Base-by-base conservation (phyloP, 2,113 vertebrate genomes). In the Paedocypris sp. region DNA sequence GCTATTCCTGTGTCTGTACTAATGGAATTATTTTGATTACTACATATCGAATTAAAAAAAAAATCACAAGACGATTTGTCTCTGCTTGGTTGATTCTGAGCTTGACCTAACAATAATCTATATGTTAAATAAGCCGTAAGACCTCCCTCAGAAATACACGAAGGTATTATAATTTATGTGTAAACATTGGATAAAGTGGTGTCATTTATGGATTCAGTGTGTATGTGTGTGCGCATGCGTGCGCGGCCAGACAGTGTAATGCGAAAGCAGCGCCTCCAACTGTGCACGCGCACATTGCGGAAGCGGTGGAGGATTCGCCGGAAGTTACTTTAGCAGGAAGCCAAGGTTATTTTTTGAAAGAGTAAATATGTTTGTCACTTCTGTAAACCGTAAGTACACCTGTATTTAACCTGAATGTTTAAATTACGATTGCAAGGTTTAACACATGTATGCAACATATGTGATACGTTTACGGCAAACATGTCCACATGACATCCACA, bases 361-460 rank as follows among this genome's bases (percentile, higher is more conserved):
- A 1, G 38, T 61, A n/a, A 70, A 35, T 41, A 86, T 87, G 86
- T 83, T 85, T 63, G 78, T 87, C 3, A 87, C 86, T 3, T 32
- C 80, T 3, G 77, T 62, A 0, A 86, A 83, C 19, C 66, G 86
- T 86, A 32, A 84, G 86, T 86, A 79, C 65, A 68, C 7, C 13
- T 29, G 20, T 29, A 31, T 29, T 29, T 1, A 11, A n/a, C 6
- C 4, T 10, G 22, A n/a, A 36, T 36, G 2, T 4, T 8, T 4
- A n/a, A 35, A 4, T n/a, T 7, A 1, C 13, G 11, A 16, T 1
- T 18, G 4, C 16, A 12, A 16, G 9, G n/a, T 4, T 13, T 9
- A 29, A 11, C 9, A n/a, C 11, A 10, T 13, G 12, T 36, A 9
- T 6, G 25, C 50, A 5, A 12, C n/a, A 52, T 12, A 35, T 11